Percentiles rank a stretch among this genome's conserved stretches.
Conservation (phyloP, 2,113 vertebrate genomes). For the Clarias magur region DNA sequence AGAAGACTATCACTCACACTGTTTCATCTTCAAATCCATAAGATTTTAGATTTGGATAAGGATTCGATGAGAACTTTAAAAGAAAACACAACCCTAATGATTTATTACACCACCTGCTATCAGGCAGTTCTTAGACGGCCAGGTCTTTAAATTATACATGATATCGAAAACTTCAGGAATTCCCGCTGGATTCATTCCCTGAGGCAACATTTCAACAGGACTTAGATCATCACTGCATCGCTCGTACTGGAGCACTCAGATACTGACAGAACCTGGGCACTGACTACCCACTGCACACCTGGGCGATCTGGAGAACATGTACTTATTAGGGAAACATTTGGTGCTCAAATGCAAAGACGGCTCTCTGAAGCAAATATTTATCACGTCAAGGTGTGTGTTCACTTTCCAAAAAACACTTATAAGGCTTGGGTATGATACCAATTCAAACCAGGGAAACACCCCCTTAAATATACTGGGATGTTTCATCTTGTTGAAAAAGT, state of each 20-base stretch:
- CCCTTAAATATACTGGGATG: not conserved
- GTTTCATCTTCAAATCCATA: not conserved
- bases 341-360: not conserved
- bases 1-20: not conserved
- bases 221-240: constrained; percentile 50
- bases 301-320: constrained; percentile 15
- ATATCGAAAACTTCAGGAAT: constrained; percentile 43
- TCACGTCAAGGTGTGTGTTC: constrained; percentile 12
- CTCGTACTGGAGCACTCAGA: not conserved
- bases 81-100: constrained; percentile 8
- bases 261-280: constrained; percentile 53
- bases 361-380: constrained; percentile 13
- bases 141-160: constrained; percentile 37
- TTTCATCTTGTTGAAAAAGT: not conserved
- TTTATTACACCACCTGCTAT: constrained; percentile 38
- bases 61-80: constrained; percentile 28
- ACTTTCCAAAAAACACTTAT: constrained; percentile 9
- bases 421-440: too few relatives aligned
- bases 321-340: constrained; percentile 40
- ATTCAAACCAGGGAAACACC: not conserved
- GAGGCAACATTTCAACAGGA: constrained; percentile 40
- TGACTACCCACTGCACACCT: constrained; percentile 39
- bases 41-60: too few relatives aligned
- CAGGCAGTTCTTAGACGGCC: constrained; percentile 26
- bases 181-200: constrained; percentile 39